phyloP scores from a whole-genome alignment of 2,113 vertebrate species.

The Gracilinanus agilis region DNA sequence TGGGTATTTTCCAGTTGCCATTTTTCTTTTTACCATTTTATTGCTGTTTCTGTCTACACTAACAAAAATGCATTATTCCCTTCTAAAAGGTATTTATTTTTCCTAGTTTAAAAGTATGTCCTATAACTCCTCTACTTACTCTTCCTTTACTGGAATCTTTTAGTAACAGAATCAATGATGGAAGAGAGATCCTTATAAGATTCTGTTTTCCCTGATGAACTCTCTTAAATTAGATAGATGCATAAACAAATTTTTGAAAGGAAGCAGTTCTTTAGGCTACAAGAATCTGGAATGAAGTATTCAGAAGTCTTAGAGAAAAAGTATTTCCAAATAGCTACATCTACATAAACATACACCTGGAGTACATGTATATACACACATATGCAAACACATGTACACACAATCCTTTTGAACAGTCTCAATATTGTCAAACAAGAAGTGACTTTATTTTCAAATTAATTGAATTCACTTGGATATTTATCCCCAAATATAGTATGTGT shows the following conservation, averaged over 20 bases:
- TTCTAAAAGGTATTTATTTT: neutral
- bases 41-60: neutral
- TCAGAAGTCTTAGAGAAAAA: neutral
- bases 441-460: neutral
- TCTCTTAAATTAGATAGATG: neutral
- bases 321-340: neutral
- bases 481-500: neutral
- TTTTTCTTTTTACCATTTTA: neutral
- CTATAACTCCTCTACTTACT: neutral
- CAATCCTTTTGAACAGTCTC: neutral
- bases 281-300: neutral
- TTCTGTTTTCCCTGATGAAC: neutral
- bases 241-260: neutral
- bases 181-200: neutral
- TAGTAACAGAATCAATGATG: neutral
- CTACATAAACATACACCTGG: neutral
- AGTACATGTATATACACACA: neutral
- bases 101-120: neutral
- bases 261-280: neutral
- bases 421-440: neutral
- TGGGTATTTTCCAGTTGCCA: neutral
- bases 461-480: neutral
- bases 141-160: neutral
- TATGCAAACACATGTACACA: neutral
- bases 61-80: neutral